Base-by-base conservation (phyloP, 2,888 invertebrate species). In the Cataglyphis cursor region DNA sequence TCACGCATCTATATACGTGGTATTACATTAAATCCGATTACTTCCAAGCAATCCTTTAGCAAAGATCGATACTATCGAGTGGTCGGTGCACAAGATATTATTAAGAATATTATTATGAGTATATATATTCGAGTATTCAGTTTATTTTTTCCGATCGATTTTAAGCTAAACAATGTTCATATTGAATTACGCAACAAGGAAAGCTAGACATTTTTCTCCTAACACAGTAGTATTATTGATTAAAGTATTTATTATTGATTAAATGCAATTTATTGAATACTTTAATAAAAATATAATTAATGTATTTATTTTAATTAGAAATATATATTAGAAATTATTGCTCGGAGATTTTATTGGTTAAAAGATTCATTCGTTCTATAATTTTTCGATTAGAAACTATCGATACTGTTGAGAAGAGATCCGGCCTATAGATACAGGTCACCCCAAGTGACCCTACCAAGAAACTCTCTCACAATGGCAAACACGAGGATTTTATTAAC, bases 11-110 rank as follows among this genome's bases (percentile, higher is more conserved):
- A 85, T 66, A 85, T 75, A 57, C 82, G 84, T 75, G 81, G 80
- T 61, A 80, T 84, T 64, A 81, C 61, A 84, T 81, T 84, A 88
- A 90, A 90, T 90, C 90, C 90, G 90, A 90, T 90, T 90, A 85
- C 86, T 87, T 86, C 81, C 86, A 87, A 90, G 88, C n/a, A n/a
- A n/a, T n/a, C n/a, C 86, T 82, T 85, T 68, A 85, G 88, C 87
- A 83, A 88, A 87, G 88, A 83, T 85, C 90, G 90, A 90, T 90
- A 88, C 18, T 24, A 68, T 1, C 18, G 57, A 54, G 74, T 41
- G 59, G 59, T 61, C 85, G 68, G 78, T 76, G 68, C 57, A 72
- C 81, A 54, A 83, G 28, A 87, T 76, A 83, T 85, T 78, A 54
- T 72, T 61, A 84, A 81, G 35, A 35, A 35, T 35, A 35, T 35